Conservation (phyloP, 1,140 invertebrate genomes). For the Magallana angulata region DNA sequence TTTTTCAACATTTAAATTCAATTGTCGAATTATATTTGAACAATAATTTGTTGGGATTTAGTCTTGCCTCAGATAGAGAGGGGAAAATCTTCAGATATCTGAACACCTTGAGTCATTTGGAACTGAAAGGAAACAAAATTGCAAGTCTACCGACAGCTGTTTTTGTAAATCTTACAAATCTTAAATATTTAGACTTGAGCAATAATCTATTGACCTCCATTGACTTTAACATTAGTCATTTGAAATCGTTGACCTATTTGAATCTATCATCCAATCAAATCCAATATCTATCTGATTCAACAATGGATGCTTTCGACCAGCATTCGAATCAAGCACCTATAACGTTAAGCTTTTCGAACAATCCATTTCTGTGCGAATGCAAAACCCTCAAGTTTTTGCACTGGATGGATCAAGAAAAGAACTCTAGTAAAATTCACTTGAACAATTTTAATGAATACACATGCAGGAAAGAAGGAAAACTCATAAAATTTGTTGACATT, state of each 20-base stretch:
- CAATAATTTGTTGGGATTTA: constrained; percentile 43
- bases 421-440: not conserved
- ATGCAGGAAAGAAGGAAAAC: constrained; percentile 23
- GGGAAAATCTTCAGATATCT: constrained; percentile 33
- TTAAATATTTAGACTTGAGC: constrained; percentile 50
- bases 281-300: not conserved
- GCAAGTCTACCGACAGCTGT: not conserved
- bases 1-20: constrained; percentile 45
- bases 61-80: not conserved
- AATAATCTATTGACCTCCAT: constrained; percentile 50
- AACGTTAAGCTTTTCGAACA: constrained; percentile 49
- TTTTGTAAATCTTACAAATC: constrained; percentile 40
- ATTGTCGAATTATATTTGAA: constrained; percentile 26
- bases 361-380: constrained; percentile 60
- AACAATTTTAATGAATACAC: constrained; percentile 47
- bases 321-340: not conserved
- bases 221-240: constrained; percentile 40
- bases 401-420: constrained; percentile 48
- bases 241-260: constrained; percentile 50
- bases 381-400: constrained; percentile 54
- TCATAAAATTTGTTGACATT: constrained; percentile 24
- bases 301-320: constrained; percentile 15
- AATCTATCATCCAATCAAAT: constrained; percentile 55
- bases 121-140: constrained; percentile 60
- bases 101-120: constrained; percentile 40